Conservation (phyloP, 2,797 vertebrate species). For the Tokudaia tokunoshimensis region DNA sequence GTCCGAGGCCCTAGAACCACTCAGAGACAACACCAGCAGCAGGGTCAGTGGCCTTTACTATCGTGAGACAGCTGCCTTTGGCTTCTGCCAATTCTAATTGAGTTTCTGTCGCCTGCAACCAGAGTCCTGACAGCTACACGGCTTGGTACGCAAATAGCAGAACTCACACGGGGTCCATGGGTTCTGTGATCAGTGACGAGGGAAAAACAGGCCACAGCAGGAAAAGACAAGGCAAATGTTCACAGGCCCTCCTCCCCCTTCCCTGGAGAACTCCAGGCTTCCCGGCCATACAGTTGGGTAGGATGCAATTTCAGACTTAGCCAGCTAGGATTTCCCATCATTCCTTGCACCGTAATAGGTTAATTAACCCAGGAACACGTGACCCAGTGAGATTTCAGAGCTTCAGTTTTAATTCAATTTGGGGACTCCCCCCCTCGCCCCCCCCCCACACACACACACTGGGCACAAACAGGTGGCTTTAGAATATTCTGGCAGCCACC, state of each 20-base stretch:
- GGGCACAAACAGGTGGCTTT: background rate
- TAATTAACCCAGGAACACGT: conserved; percentile 1
- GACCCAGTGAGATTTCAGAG: background rate
- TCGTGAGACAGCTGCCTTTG: conserved; percentile 50
- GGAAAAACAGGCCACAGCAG: background rate
- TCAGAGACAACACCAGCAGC: background rate
- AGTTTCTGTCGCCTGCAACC: conserved; percentile 56
- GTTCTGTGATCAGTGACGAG: background rate
- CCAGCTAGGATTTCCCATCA: background rate
- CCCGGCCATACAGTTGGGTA: background rate
- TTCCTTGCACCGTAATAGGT: background rate
- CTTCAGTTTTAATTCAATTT: background rate
- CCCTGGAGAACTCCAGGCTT: background rate
- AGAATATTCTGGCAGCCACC: background rate
- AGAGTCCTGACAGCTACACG: conserved; percentile 26
- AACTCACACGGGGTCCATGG: background rate
- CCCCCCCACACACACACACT: background rate
- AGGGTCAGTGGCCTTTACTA: background rate
- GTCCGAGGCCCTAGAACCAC: background rate
- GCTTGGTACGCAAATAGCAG: background rate
- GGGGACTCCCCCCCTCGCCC: background rate
- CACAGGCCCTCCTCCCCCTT: background rate
- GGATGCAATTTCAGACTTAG: background rate
- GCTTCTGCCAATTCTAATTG: conserved; percentile 65
- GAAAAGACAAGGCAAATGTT: background rate